These are phyloP conservation scores for Propithecus deckenii DNA, from an alignment of 2,797 vertebrate species.

Conservation along the genomic window DNA sequence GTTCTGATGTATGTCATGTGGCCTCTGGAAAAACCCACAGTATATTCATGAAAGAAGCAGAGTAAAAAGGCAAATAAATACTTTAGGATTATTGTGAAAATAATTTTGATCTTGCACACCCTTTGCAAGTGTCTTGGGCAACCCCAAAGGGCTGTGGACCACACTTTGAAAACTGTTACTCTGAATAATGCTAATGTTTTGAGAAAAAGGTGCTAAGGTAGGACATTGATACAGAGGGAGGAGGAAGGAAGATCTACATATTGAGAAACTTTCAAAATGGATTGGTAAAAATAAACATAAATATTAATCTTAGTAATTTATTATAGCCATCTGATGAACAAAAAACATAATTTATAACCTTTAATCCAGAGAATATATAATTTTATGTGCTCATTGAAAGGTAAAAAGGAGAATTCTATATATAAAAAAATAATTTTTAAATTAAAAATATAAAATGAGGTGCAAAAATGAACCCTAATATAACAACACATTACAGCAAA, in stretches of 20 bases:
- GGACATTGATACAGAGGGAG: neutral
- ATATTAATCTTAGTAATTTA: neutral
- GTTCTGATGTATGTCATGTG: neutral
- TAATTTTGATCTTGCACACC: neutral
- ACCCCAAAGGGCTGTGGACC: neutral
- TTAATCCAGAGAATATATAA: neutral
- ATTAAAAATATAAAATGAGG: neutral
- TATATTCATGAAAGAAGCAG: neutral
- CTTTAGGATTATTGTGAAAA: slow-evolving; percentile 2
- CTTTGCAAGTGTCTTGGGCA: neutral
- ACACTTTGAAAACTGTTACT: neutral
- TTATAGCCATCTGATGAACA: neutral
- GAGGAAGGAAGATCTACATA: neutral
- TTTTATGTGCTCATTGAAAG: neutral
- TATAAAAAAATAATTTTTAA: neutral
- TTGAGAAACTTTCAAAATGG: neutral
- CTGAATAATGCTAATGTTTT: neutral
- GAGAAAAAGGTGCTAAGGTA: neutral
- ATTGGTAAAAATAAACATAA: neutral
- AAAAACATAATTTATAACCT: neutral
- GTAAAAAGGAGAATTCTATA: neutral
- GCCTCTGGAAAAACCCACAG: neutral
- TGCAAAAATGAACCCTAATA: neutral
- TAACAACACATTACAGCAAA: neutral
- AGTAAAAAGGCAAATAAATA: neutral